Evolutionary conservation across 2,797 vertebrate species (phyloP).

Genomic region (Geotrypetes seraphini): DNA sequence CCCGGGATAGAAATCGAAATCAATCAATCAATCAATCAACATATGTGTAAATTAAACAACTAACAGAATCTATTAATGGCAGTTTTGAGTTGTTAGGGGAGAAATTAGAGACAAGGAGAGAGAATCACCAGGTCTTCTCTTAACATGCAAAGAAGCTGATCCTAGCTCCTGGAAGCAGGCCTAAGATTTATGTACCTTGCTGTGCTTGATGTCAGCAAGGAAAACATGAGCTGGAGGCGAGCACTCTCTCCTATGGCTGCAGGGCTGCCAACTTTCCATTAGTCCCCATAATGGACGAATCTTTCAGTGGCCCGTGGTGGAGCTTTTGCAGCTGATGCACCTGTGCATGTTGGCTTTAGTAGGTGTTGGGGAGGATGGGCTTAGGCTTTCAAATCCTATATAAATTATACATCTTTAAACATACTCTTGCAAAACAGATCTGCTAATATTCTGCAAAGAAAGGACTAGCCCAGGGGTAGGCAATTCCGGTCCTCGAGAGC

Average conservation of each 20-base stretch:
- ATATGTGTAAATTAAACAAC: too few relatives aligned
- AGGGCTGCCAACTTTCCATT: constrained; percentile 12
- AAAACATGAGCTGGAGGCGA: constrained; percentile 14
- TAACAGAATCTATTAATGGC: too few relatives aligned
- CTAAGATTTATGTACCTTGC: constrained; percentile 33
- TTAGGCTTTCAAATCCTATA: not conserved
- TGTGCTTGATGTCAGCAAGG: constrained; percentile 18
- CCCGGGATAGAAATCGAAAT: too few relatives aligned
- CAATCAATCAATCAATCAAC: too few relatives aligned
- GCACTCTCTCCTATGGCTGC: not conserved
- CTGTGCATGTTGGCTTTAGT: constrained; percentile 32
- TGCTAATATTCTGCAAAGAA: not conserved
- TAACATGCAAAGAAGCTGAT: too few relatives aligned
- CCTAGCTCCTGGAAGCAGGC: constrained; percentile 35
- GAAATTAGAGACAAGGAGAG: too few relatives aligned
- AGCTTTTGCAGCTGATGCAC: constrained; percentile 15
- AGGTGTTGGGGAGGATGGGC: too few relatives aligned
- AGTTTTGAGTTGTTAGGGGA: too few relatives aligned
- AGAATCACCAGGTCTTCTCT: too few relatives aligned
- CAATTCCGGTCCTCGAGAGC: too few relatives aligned
- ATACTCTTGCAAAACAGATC: not conserved
- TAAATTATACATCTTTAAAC: constrained; percentile 2
- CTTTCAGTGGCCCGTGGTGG: constrained; percentile 17
- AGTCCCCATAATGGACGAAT: constrained; percentile 24
- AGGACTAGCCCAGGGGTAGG: too few relatives aligned